Base-by-base conservation (phyloP, 2,888 invertebrate genomes). In the Drosophila aldrichi region DNA sequence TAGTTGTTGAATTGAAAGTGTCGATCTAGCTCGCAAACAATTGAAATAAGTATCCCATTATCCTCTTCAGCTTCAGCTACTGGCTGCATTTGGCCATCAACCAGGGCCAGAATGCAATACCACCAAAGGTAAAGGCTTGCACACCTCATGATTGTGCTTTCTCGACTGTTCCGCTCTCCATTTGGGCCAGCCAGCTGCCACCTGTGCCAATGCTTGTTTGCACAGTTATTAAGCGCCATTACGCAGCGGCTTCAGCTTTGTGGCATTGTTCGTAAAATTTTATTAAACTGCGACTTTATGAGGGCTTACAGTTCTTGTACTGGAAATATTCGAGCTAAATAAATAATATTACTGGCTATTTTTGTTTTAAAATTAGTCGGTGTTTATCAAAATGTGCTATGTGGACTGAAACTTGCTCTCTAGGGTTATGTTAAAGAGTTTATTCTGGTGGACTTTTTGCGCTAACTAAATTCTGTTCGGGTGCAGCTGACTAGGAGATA, bases 181-280 rank as follows among this genome's bases (percentile, higher is more conserved):
- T 3, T 20, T 32, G 4, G 14, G 12, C 32, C 5, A n/a, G 3
- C 40, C 16, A 44, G 14, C 25, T 16, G 25, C 12, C 44, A 18
- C 20, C 34, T 38, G n/a, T 54, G 25, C 20, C 16, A 25, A 1
- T 29, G 16, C 40, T 55, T 63, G 49, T 64, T 55, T 63, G 29
- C 36, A 43, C n/a, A 49, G 43, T 51, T 41, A 67, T 56, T 51
- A 36, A 8, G 14, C 20, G 9, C 18, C 20, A 64, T 63, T 38
- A 46, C 29, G 22, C 6, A 16, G 55, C 6, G 18, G 40, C 38
- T 25, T 40, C 12, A 40, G 12, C 8, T 18, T 9, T 20, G 29
- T 18, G 25, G 7, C 46, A 2, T 12, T 29, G 29, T 5, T 18
- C 48, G 29, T 48, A 29, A 48, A 29, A 2, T 18, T 29, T 46